Base-by-base conservation (phyloP, 1,140 invertebrate genomes). In the Cecropterus lyciades region DNA sequence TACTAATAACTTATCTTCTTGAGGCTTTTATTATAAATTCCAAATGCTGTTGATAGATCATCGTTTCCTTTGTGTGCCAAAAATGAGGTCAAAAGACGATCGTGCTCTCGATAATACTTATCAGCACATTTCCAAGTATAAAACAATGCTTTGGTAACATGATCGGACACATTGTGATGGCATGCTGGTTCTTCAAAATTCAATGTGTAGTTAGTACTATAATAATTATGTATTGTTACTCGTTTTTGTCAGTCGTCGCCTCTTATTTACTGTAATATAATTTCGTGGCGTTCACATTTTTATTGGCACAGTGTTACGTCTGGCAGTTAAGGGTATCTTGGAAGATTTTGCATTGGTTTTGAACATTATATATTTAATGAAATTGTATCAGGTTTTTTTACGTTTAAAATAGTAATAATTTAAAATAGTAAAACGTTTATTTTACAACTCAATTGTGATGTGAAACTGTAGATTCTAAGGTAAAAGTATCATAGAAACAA, bases 11-110 rank as follows among this genome's bases (percentile, higher is more conserved):
- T 9, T 33, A 7, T 9, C 9, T 33, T 33, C 0, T 8, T 33
- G 3, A 8, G 9, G 20, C 5, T 3, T 24, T 24, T 24, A 1
- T 5, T 5, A 5, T 24, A 24, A 24, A 3, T 4, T 33, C 9
- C 1, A 75, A 78, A 77, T n/a, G n/a, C n/a, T 80, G 67, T 14
- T 67, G 64, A 75, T 59, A 76, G 73, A 62, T 84, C 80, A 75
- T 81, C 83, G 72, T 76, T 87, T 84, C 69, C 75, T 87, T 87
- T 87, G 82, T 84, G 52, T 72, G 52, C 42, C 49, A 45, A 57
- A 65, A 67, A 79, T 69, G 69, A 75, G 73, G 80, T 65, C 71
- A 75, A 60, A 70, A 48, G 15, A 51, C 70, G 75, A 72, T 84
- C 75, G 67, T 75, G 72, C 55, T 73, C 69, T 74, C 65, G 75